These are phyloP conservation scores for Sarcophaga caerulescens DNA, from an alignment of 2,888 invertebrate genomes.

Conservation along the genomic window DNA sequence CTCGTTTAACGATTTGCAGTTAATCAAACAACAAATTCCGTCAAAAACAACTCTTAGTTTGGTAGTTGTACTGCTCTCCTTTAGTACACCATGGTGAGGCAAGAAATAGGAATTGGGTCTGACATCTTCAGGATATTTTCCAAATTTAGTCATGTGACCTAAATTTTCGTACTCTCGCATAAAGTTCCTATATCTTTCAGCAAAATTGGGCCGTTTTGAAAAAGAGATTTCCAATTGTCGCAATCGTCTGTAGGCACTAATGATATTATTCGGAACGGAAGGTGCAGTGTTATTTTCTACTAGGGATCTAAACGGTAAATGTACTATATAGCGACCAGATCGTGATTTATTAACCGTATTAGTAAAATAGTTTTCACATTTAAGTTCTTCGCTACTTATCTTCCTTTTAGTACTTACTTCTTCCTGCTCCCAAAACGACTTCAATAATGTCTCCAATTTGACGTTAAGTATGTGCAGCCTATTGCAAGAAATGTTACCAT, in stretches of 20 bases:
- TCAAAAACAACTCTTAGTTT: too few relatives aligned
- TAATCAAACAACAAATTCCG: too few relatives aligned
- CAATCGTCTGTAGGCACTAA: constrained; percentile 35
- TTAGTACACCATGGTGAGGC: constrained; percentile 11
- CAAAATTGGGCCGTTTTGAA: too few relatives aligned
- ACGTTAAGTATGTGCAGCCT: too few relatives aligned
- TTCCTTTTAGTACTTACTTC: constrained; percentile 6
- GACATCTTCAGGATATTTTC: neutral
- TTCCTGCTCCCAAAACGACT: constrained; percentile 34
- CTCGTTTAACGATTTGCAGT: too few relatives aligned
- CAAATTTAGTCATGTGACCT: too few relatives aligned
- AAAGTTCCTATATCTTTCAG: too few relatives aligned
- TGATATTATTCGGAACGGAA: constrained; percentile 1
- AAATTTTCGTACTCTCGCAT: too few relatives aligned
- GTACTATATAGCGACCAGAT: constrained; percentile 43
- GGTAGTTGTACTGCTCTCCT: too few relatives aligned
- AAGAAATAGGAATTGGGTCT: constrained; percentile 42
- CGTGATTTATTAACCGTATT: constrained; percentile 11
- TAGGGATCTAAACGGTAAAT: constrained; percentile 44
- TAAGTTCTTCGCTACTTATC: constrained; percentile 9
- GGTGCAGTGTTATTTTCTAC: neutral
- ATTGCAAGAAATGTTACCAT: too few relatives aligned
- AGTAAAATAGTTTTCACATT: constrained; percentile 41
- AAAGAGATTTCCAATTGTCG: neutral
- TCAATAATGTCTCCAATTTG: too few relatives aligned